phyloP scores from a whole-genome alignment of 2,888 invertebrate species.

The Sinopyrophorus schimmeli region DNA sequence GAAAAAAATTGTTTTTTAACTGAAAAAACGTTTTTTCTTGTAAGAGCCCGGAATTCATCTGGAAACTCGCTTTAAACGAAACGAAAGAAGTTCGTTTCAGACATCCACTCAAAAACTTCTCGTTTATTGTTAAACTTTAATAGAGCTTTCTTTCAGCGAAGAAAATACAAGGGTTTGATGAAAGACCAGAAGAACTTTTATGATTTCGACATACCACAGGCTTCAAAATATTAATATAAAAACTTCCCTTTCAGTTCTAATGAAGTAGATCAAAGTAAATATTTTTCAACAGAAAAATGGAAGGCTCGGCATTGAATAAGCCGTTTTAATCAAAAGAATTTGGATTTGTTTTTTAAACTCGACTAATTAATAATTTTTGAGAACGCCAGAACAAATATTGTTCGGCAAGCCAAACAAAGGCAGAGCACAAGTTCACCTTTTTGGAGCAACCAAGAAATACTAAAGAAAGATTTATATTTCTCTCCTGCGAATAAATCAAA shows the following conservation, averaged over 20 bases:
- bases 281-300: constrained; percentile 1
- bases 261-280: constrained; percentile 23
- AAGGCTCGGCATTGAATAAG: constrained; percentile 7
- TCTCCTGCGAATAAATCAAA: constrained; percentile 23
- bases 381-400: not conserved
- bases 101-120: constrained; percentile 15
- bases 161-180: constrained; percentile 19
- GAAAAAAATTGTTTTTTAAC: too few species aligned
- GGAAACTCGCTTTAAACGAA: constrained; percentile 10
- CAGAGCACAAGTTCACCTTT: too few species aligned
- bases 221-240: constrained; percentile 22
- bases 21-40: not conserved
- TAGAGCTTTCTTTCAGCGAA: constrained; percentile 12
- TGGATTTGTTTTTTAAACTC: not conserved
- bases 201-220: constrained; percentile 12
- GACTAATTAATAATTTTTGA: constrained; percentile 7
- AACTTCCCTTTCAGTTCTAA: constrained; percentile 19
- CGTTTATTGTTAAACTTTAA: constrained; percentile 23
- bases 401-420: not conserved
- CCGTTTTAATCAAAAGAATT: constrained; percentile 1
- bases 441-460: not conserved
- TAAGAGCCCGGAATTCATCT: constrained; percentile 5
- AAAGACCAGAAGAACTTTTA: constrained; percentile 18
- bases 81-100: constrained; percentile 10
- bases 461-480: too few species aligned